A percentile compares a stretch with the other conserved stretches of the same genome.
Conservation (phyloP, 1,140 invertebrate species). For the Heliconius himera region DNA sequence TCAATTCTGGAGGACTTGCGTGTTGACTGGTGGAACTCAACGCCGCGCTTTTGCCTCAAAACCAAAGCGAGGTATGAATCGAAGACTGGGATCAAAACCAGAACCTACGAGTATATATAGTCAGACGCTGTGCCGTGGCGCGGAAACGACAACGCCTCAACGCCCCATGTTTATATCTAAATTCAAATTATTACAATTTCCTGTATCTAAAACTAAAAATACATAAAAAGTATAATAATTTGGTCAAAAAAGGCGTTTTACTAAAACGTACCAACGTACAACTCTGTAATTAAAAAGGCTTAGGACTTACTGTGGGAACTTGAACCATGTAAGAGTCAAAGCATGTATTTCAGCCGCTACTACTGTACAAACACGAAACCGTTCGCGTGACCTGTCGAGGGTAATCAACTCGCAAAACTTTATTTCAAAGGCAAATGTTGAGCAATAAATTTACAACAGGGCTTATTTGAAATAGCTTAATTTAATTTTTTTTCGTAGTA, state of each 20-base stretch:
- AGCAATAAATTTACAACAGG: slow-evolving; percentile 38
- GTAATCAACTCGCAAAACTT: slow-evolving; percentile 39
- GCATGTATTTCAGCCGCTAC: slow-evolving; percentile 20
- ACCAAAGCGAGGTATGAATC: no score
- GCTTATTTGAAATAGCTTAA: slow-evolving; percentile 28
- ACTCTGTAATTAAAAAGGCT: slow-evolving; percentile 4
- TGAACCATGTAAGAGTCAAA: slow-evolving; percentile 20
- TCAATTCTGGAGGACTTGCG: no score
- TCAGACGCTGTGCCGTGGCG: no score
- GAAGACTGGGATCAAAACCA: no score
- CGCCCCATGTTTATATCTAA: no score
- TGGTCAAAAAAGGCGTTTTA: background rate
- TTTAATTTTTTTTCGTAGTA: slow-evolving; percentile 16
- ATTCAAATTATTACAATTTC: no score
- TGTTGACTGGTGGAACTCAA: no score
- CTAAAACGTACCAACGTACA: background rate
- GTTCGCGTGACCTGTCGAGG: slow-evolving; percentile 38
- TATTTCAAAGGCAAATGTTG: slow-evolving; percentile 41
- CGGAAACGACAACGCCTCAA: no score
- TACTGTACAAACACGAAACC: slow-evolving; percentile 19
- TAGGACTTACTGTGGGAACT: slow-evolving; percentile 17
- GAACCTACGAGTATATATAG: no score
- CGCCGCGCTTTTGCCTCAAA: no score
- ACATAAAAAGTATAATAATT: background rate
- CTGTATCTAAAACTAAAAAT: background rate